Base-by-base conservation (phyloP, 2,113 vertebrate genomes). In the Dinomys branickii region DNA sequence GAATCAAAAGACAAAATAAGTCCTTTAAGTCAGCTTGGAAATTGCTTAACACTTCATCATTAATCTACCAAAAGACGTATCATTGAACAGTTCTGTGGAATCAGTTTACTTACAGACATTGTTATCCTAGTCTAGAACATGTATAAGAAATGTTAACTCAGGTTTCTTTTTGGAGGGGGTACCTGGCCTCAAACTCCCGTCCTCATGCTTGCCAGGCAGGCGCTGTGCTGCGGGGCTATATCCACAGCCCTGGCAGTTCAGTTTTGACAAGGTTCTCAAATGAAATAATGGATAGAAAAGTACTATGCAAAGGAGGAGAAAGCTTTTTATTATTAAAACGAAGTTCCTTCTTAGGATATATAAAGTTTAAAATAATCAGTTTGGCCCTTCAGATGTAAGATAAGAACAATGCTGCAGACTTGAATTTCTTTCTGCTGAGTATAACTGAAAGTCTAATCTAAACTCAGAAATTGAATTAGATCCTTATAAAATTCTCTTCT, bases 341-440 rank as follows among this genome's bases (percentile, higher is more conserved):
- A 59, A 96, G 47, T 58, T 77, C n/a, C 54, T 84, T 95, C 80
- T 75, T 50, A 56, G 71, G 61, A 67, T 50, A 38, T 58, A 19
- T 33, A 94, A 97, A 61, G 28, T 92, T 94, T 85, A 87, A 41
- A 41, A 84, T 92, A 54, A 77, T 85, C 44, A 95, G 44, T 69
- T 17, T 95, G 58, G 38, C 28, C 9, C 30, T 65, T 28, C 52
- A 65, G 38, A 35, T 80, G 50, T 58, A 33, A 33, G n/a, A 14
- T 44, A 95, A 52, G 61, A 13, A 78, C n/a, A 77, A 88, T 67
- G 85, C 3, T 92, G 10, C 12, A 94, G 38, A 78, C 38, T 59
- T 78, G 59, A 89, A 91, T 91, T 89, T 26, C 26, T n/a, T 82
- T 26, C 12, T 19, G 7, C 1, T n/a, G 67, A 91, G 41, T 11